Percentiles rank a stretch among this genome's conserved stretches.
phyloP scores from a whole-genome alignment of 2,888 invertebrate genomes.

The Nemoura dubitans region DNA sequence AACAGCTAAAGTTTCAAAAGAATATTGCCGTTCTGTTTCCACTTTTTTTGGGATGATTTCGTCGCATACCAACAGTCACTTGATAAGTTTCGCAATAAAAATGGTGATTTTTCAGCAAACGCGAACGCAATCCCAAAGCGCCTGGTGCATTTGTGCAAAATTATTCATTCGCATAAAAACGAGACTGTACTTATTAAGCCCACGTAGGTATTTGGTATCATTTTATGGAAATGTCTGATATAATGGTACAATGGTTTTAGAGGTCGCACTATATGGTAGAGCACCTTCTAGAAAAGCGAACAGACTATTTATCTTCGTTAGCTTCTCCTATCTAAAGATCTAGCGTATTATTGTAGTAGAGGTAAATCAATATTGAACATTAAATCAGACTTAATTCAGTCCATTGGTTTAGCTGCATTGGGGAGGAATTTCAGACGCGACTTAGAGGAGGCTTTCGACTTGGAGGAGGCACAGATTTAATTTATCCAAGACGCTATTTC shows the following conservation, averaged over 20 bases:
- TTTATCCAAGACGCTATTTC: background rate
- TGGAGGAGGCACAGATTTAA: background rate
- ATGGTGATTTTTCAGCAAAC: slow-evolving; percentile 4
- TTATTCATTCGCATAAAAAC: slow-evolving; percentile 7
- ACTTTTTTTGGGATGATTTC: background rate
- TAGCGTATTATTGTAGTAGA: slow-evolving; percentile 2
- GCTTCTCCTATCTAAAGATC: background rate
- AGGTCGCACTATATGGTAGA: background rate
- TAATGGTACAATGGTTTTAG: background rate
- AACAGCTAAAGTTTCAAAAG: background rate
- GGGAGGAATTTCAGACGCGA: slow-evolving; percentile 1
- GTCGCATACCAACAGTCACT: background rate
- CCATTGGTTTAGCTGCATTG: slow-evolving; percentile 23
- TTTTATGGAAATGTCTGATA: background rate
- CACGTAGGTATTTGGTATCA: background rate
- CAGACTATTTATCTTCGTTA: slow-evolving; percentile 19
- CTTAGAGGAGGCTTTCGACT: slow-evolving; percentile 1
- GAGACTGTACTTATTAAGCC: background rate
- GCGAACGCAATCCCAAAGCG: background rate
- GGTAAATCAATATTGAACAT: slow-evolving; percentile 26
- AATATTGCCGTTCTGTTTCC: background rate
- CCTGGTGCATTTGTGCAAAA: background rate
- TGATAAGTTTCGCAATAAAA: slow-evolving; percentile 12
- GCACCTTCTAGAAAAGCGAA: background rate
- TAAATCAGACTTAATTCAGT: slow-evolving; percentile 33